Percentiles rank a stretch among this genome's conserved stretches.
These are phyloP conservation scores for Parauchenoglanis punctatus DNA, from an alignment of 2,797 vertebrate species.

Conservation along the genomic window DNA sequence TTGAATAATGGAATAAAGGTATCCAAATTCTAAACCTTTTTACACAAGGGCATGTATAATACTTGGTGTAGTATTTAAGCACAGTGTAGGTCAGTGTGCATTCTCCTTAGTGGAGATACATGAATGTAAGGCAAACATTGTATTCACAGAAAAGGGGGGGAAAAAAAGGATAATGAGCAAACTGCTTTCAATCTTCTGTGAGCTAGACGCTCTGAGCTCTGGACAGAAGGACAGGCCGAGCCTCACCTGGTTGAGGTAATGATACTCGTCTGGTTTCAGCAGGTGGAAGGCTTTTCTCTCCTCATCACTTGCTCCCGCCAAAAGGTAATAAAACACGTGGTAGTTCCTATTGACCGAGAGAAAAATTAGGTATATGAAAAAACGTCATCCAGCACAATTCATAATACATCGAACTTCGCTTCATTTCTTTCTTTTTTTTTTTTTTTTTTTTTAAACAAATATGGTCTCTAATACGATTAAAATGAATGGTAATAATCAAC, in stretches of 20 bases:
- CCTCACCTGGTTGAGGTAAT: slow-evolving; percentile 97
- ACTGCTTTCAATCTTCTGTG: not conserved
- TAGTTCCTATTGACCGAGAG: slow-evolving; percentile 84
- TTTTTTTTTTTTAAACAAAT: not conserved
- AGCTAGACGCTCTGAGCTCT: too few relatives aligned
- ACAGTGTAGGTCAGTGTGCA: not conserved
- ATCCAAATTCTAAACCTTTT: not conserved
- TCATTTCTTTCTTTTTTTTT: not conserved
- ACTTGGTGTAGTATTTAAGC: not conserved
- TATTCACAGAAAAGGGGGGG: not conserved
- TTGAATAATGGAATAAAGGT: not conserved
- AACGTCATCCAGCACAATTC: not conserved
- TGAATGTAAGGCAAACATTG: not conserved
- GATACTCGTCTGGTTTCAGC: slow-evolving; percentile 92
- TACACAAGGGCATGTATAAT: not conserved
- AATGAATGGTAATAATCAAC: too few relatives aligned
- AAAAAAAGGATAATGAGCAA: not conserved
- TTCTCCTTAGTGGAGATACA: not conserved
- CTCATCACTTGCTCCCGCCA: slow-evolving; percentile 95
- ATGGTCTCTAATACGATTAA: not conserved
- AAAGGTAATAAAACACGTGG: slow-evolving; percentile 99
- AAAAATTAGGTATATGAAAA: not conserved
- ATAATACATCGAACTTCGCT: not conserved
- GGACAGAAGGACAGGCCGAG: not conserved
- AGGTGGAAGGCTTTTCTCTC: slow-evolving; percentile 92